Conservation (phyloP, 2,797 vertebrate genomes). For the Neostethus bicornis region DNA sequence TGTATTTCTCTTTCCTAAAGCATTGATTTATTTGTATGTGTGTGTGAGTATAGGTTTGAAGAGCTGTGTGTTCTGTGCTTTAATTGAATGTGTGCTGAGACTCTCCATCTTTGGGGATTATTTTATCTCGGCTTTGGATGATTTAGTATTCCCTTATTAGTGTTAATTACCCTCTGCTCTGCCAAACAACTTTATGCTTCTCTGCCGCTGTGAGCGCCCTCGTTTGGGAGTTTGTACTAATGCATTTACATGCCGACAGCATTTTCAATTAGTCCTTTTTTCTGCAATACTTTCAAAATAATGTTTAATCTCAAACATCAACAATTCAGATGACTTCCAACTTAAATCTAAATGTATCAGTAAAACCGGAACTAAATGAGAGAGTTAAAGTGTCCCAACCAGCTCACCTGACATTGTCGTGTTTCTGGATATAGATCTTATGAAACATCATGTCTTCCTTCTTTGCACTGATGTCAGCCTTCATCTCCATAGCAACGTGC, state of each 20-base stretch:
- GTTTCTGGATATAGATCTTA: slow-evolving; percentile 99
- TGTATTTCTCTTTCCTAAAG: slow-evolving; percentile 39
- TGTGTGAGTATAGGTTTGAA: slow-evolving; percentile 17
- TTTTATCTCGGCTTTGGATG: slow-evolving; percentile 75
- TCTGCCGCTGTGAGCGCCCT: slow-evolving; percentile 35
- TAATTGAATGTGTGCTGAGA: slow-evolving; percentile 79
- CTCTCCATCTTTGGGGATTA: slow-evolving; percentile 79
- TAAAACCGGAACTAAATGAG: background rate
- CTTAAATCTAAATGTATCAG: background rate
- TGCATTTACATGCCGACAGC: slow-evolving; percentile 3
- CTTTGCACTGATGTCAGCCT: slow-evolving; percentile 98
- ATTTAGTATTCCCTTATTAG: slow-evolving; percentile 81
- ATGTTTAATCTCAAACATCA: too few relatives aligned
- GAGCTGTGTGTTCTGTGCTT: slow-evolving; percentile 40
- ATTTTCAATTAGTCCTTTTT: background rate
- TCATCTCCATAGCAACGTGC: slow-evolving; percentile 99
- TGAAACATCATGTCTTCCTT: slow-evolving; percentile 99
- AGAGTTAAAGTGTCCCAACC: slow-evolving; percentile 10
- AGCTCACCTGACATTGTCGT: slow-evolving; percentile 93
- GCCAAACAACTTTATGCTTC: slow-evolving; percentile 67
- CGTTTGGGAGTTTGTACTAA: slow-evolving; percentile 3
- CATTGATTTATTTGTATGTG: slow-evolving; percentile 14
- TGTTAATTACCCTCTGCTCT: slow-evolving; percentile 78
- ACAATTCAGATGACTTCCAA: background rate
- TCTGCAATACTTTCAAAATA: too few relatives aligned